Evolutionary conservation across 1,140 invertebrate species (phyloP).

Genomic region (Megalonaias nervosa): DNA sequence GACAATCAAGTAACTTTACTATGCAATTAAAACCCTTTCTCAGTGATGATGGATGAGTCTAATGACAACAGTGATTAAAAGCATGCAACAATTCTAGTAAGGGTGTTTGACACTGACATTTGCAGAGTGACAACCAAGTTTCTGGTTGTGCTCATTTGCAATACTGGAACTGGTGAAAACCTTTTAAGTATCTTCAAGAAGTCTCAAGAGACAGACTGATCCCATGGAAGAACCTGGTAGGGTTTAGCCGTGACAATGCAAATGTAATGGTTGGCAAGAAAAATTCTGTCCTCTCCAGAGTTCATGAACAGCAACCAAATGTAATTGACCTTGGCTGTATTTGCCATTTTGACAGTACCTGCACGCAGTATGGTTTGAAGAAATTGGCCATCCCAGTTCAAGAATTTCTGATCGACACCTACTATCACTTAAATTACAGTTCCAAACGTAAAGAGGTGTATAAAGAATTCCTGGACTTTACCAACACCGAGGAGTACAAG

Average conservation of each 20-base stretch:
- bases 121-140: too few relatives aligned
- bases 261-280: conserved; percentile 22
- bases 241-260: conserved; percentile 16
- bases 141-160: too few relatives aligned
- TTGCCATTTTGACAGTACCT: conserved; percentile 16
- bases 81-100: too few relatives aligned
- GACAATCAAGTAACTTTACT: too few relatives aligned
- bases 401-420: conserved; percentile 15
- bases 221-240: conserved; percentile 6
- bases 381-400: conserved; percentile 6
- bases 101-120: too few relatives aligned
- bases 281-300: conserved; percentile 14
- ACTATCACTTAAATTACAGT: conserved; percentile 28
- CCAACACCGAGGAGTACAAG: conserved; percentile 26
- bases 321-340: conserved; percentile 16
- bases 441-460: conserved; percentile 24
- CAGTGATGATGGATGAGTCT: too few relatives aligned
- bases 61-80: too few relatives aligned
- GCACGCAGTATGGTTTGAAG: neutral
- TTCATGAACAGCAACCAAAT: neutral
- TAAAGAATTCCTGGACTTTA: conserved; percentile 29
- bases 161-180: too few relatives aligned
- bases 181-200: neutral
- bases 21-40: too few relatives aligned
- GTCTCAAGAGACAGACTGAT: conserved; percentile 1